Conservation (phyloP, 2,113 vertebrate genomes). For the Epinephelus moara region DNA sequence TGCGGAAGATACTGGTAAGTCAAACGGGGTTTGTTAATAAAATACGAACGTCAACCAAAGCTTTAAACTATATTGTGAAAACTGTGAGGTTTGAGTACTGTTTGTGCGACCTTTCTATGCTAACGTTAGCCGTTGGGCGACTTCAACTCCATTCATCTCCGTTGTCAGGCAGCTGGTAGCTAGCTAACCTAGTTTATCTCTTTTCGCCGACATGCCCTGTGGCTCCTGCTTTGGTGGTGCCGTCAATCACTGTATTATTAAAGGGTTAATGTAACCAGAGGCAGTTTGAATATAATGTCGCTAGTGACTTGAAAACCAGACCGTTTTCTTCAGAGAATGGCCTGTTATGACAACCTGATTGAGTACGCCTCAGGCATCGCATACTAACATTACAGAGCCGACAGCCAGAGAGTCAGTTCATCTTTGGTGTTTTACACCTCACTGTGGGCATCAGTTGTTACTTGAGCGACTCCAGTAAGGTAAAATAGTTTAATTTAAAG, state of each 20-base stretch:
- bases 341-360: slow-evolving; percentile 14
- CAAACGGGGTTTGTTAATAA: background rate
- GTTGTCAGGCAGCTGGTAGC: slow-evolving; percentile 53
- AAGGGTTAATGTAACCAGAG: background rate
- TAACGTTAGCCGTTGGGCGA: slow-evolving; percentile 22
- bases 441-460: background rate
- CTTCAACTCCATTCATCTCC: slow-evolving; percentile 56
- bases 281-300: background rate
- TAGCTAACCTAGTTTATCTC: slow-evolving; percentile 6
- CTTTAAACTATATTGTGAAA: background rate
- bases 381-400: background rate
- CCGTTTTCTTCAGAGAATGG: background rate
- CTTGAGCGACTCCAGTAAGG: background rate
- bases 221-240: background rate
- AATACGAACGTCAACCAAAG: accelerated
- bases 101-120: background rate
- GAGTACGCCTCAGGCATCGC: slow-evolving; percentile 23
- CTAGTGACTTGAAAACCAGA: background rate
- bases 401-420: background rate
- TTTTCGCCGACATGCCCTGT: background rate
- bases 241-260: background rate
- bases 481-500: background rate
- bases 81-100: background rate
- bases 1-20: slow-evolving; percentile 47
- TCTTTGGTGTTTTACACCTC: background rate